Base-by-base conservation (phyloP, 2,888 invertebrate genomes). In the Deroplatys truncata region DNA sequence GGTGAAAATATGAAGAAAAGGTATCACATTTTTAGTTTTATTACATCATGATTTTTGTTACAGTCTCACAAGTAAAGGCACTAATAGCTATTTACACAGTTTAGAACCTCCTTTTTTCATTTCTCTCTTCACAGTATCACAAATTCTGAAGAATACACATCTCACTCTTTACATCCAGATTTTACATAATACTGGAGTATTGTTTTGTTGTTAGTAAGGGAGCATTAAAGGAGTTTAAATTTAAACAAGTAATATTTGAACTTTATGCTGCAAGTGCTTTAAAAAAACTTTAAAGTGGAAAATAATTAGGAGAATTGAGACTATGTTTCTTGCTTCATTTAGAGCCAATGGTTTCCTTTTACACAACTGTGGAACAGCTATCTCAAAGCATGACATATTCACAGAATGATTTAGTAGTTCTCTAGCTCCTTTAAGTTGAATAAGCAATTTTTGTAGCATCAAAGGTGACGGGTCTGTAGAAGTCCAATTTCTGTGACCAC, bases 401-500 rank as follows among this genome's bases (percentile, higher is more conserved):
- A 72, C 56, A 72, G 56, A 72, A 72, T 72, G 7, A 72, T 72
- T 72, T 72, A 72, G 20, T 72, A 20, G 56, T 72, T 72, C 43
- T 43, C 43, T 43, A 10, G 25, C 82, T n/a, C 28, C 82, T 87
- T n/a, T 87, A 87, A 16, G 87, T 83, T 13, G 83, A 82, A 31
- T 87, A 87, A 10, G 87, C 86, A 29, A 88, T 28, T 83, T 89
- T 90, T 82, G 86, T 89, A 20, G 90, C 89, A 20, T 86, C 84
- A 83, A 97, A 97, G 91, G 96, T 95, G 84, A 97, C 95, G 0
- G 97, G 97, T 90, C 96, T 94, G 93, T 97, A 97, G 91, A 95
- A 95, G 86, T 96, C 95, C 91, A 95, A 95, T 92, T 95, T 95
- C 91, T 96, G 95, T 25, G 96, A 96, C 97, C 98, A 98, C 1